Evolutionary conservation across 2,888 invertebrate species (phyloP).

Genomic region (Strigamia maritima): DNA sequence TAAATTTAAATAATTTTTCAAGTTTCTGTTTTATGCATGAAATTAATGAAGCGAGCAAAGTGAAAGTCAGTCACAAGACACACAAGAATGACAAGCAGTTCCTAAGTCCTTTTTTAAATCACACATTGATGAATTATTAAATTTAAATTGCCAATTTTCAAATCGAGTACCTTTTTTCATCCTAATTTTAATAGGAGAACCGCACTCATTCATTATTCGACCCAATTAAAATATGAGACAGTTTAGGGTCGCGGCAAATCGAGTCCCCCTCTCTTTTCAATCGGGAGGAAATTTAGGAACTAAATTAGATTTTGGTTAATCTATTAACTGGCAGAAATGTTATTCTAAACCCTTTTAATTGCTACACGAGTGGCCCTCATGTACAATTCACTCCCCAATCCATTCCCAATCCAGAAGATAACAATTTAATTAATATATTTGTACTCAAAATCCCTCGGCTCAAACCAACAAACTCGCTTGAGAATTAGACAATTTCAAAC

Average conservation of each 20-base stretch:
- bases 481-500: constrained; percentile 17
- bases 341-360: constrained; percentile 14
- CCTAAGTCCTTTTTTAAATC: not conserved
- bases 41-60: not conserved
- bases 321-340: not conserved
- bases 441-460: not conserved
- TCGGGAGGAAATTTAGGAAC: constrained; percentile 13
- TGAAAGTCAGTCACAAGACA: not conserved
- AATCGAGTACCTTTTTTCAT: not conserved
- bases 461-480: not conserved
- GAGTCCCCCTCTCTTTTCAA: not conserved
- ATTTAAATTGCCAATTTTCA: constrained; percentile 2
- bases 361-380: not conserved
- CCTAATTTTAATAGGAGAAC: not conserved
- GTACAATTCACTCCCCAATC: not conserved
- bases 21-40: not conserved
- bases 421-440: constrained; percentile 27
- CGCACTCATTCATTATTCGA: not conserved
- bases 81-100: not conserved
- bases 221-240: constrained; percentile 28
- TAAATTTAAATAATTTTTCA: not conserved
- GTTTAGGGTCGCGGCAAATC: not conserved
- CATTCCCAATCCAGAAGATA: not conserved
- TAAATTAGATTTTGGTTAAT: constrained; percentile 32
- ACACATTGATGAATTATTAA: not conserved